Percentiles rank a stretch among this genome's conserved stretches.
These are phyloP conservation scores for Ceratosolen fusciceps DNA, from an alignment of 1,140 invertebrate genomes.

Conservation along the genomic window DNA sequence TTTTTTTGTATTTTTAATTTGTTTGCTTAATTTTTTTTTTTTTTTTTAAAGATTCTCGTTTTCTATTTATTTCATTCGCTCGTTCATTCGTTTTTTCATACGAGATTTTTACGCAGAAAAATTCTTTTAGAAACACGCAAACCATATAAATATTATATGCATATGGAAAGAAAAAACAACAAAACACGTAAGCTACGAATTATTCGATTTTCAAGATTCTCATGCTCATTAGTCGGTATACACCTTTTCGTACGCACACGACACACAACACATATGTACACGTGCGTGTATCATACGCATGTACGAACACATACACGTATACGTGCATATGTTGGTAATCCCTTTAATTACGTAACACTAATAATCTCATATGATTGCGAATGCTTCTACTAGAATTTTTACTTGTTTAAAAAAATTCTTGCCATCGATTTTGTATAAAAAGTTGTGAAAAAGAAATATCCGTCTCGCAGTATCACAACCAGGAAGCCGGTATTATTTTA, in stretches of 20 bases:
- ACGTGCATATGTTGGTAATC: too few species aligned
- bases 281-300: too few species aligned
- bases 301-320: too few species aligned
- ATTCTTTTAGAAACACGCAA: constrained; percentile 41
- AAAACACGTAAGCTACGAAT: background rate
- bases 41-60: constrained; percentile 7
- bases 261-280: background rate
- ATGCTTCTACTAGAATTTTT: constrained; percentile 34
- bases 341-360: constrained; percentile 20
- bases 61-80: background rate
- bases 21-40: too few species aligned
- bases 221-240: background rate
- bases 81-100: background rate
- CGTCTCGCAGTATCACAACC: constrained; percentile 62
- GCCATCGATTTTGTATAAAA: constrained; percentile 45
- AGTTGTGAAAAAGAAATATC: constrained; percentile 52
- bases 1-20: constrained; percentile 16
- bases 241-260: background rate
- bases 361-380: constrained; percentile 36
- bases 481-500: constrained; percentile 55
- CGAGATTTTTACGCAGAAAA: background rate
- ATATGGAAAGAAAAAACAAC: too few species aligned
- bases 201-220: background rate
- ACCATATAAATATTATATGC: background rate
- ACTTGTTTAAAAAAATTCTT: constrained; percentile 31